Base-by-base conservation (phyloP, 1,140 invertebrate genomes). In the Aplysia californica region DNA sequence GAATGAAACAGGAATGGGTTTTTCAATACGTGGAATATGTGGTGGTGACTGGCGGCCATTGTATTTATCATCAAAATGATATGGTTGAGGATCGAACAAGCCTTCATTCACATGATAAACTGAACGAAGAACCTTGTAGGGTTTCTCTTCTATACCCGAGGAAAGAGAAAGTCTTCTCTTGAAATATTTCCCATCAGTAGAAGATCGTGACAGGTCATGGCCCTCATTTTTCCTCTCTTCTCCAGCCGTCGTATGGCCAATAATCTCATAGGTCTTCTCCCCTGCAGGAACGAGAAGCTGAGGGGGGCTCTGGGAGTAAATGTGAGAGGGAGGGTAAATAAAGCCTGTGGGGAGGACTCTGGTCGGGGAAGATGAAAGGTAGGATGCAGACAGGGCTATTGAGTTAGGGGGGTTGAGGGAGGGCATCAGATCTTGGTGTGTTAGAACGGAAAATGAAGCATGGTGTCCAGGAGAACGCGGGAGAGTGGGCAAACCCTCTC, bases 291-390 rank as follows among this genome's bases (percentile, higher is more conserved):
- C 20, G 59, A 75, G 41, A 79, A 80, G 71, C 61, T 77, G 75
- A n/a, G 72, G 55, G 3, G 44, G 36, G 33, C 50, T 65, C 18
- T 56, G 55, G 15, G 56, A n/a, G 79, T 74, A 80, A 2, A 85
- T 70, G 50, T 85, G 83, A 26, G n/a, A n/a, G n/a, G n/a, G n/a
- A n/a, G 85, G 84, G 71, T 87, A 87, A 3, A 85, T 72, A 20
- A 86, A 83, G 26, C 82, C 78, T 5, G 81, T 74, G 6, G 83
- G 74, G 1, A 86, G 69, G 23, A 76, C 50, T 20, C 80, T 76
- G 21, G 77, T 50, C 15, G 83, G 79, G 10, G 82, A 80, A 33
- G 76, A 71, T 10, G 69, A 71, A 38, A 79, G 71, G 36, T 83
- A 75, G 56, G 73, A 80, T 35, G 79, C 76, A 0, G 83, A 82